A percentile compares a stretch with the other conserved stretches of the same genome.
phyloP scores from a whole-genome alignment of 2,888 invertebrate genomes.

The Mongoloraphidia duomilia region DNA sequence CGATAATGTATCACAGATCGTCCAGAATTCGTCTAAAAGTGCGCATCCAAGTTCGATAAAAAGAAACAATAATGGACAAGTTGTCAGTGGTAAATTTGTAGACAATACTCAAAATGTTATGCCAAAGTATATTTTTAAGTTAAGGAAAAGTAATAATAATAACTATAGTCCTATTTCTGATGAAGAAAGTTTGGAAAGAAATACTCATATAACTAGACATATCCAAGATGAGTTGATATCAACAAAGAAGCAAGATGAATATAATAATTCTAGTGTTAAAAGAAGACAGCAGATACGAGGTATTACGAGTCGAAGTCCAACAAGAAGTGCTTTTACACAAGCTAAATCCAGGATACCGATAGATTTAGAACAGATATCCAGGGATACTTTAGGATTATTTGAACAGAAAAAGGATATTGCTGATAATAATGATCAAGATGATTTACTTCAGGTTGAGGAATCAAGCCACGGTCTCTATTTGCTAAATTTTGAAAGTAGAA shows the following conservation, averaged over 20 bases:
- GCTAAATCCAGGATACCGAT: slow-evolving; percentile 10
- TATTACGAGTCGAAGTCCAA: slow-evolving; percentile 30
- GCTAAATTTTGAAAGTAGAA: slow-evolving; percentile 26
- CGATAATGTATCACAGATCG: background rate
- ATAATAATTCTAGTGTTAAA: background rate
- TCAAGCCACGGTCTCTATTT: slow-evolving; percentile 37
- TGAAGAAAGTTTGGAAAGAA: background rate
- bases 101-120: background rate
- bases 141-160: background rate
- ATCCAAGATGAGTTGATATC: too few relatives aligned
- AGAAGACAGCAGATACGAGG: slow-evolving; percentile 27
- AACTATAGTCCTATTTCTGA: background rate
- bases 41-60: background rate
- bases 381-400: slow-evolving; percentile 15
- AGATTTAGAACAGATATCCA: slow-evolving; percentile 18
- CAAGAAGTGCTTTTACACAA: slow-evolving; percentile 13
- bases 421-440: slow-evolving; percentile 35
- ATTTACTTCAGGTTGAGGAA: slow-evolving; percentile 39
- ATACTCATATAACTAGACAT: too few relatives aligned
- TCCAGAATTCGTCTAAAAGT: slow-evolving; percentile 1
- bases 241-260: background rate
- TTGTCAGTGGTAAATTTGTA: background rate
- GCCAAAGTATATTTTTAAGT: background rate
- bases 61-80: background rate
- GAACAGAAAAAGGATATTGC: slow-evolving; percentile 20